Percentiles rank a stretch among this genome's conserved stretches.
Conservation (phyloP, 2,797 vertebrate genomes). For the Hoplostethus atlanticus region DNA sequence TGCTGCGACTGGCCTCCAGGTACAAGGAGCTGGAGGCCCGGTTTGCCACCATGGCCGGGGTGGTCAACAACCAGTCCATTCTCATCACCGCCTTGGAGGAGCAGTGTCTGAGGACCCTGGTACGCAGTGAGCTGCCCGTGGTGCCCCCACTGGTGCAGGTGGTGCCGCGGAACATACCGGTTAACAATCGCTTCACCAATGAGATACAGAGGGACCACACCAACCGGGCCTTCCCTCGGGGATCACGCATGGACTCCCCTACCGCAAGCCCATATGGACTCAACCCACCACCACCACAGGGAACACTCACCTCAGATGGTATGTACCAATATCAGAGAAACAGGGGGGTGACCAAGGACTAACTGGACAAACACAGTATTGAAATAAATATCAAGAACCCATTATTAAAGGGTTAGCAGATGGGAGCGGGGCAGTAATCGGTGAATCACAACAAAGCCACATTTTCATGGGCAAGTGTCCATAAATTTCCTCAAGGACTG, state of each 20-base stretch:
- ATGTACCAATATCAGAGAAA: slow-evolving; percentile 53
- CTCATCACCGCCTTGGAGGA: slow-evolving; percentile 93
- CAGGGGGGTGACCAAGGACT: too few relatives aligned
- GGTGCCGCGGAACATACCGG: slow-evolving; percentile 92
- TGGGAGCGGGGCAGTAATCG: neutral
- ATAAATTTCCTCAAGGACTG: slow-evolving; percentile 13
- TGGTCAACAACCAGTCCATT: slow-evolving; percentile 98
- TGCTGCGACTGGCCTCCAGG: slow-evolving; percentile 92
- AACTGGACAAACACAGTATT: neutral
- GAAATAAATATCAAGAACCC: slow-evolving; percentile 3
- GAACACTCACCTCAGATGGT: slow-evolving; percentile 93
- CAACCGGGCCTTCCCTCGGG: slow-evolving; percentile 89
- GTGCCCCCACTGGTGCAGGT: slow-evolving; percentile 97
- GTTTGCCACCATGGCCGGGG: slow-evolving; percentile 89
- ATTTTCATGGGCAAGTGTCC: neutral
- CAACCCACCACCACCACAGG: slow-evolving; percentile 86
- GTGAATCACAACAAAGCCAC: neutral
- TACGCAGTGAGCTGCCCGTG: slow-evolving; percentile 86
- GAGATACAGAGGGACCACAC: slow-evolving; percentile 94
- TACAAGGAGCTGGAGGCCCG: slow-evolving; percentile 95
- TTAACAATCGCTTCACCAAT: slow-evolving; percentile 90
- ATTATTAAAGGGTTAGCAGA: neutral
- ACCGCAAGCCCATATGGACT: slow-evolving; percentile 91
- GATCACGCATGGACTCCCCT: slow-evolving; percentile 85
- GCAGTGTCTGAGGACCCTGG: slow-evolving; percentile 90